Conservation (phyloP, 2,113 vertebrate genomes). For the Hydrochoerus hydrochaeris region DNA sequence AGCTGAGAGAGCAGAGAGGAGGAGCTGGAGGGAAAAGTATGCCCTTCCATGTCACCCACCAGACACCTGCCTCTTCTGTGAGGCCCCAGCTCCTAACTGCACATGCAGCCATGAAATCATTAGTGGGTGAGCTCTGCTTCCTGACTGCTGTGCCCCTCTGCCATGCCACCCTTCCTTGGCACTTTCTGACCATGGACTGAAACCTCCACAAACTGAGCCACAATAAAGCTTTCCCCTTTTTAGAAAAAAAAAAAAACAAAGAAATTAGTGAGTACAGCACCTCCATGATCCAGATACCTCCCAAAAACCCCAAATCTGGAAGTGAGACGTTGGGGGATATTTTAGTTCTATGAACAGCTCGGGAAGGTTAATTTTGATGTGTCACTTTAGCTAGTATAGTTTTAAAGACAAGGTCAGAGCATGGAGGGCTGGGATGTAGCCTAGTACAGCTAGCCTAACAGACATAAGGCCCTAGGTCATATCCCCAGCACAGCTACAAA, state of each 20-base stretch:
- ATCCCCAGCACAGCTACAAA: neutral
- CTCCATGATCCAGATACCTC: neutral
- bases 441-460: neutral
- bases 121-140: neutral
- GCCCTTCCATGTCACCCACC: neutral
- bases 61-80: too few species aligned
- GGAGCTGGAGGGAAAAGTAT: too few species aligned
- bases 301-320: neutral
- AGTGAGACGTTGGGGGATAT: neutral
- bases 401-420: neutral
- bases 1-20: neutral
- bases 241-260: neutral
- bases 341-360: neutral
- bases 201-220: neutral
- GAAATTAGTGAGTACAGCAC: neutral
- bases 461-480: neutral
- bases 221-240: neutral
- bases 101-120: neutral
- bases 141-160: neutral
- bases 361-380: neutral
- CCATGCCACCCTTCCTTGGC: neutral
- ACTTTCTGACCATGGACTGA: neutral
- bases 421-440: neutral
- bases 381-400: neutral
- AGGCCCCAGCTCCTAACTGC: too few species aligned